A percentile compares a stretch with the other conserved stretches of the same genome.
Conservation (phyloP, 92 coral and sea anemone species). For the Porites divaricata region DNA sequence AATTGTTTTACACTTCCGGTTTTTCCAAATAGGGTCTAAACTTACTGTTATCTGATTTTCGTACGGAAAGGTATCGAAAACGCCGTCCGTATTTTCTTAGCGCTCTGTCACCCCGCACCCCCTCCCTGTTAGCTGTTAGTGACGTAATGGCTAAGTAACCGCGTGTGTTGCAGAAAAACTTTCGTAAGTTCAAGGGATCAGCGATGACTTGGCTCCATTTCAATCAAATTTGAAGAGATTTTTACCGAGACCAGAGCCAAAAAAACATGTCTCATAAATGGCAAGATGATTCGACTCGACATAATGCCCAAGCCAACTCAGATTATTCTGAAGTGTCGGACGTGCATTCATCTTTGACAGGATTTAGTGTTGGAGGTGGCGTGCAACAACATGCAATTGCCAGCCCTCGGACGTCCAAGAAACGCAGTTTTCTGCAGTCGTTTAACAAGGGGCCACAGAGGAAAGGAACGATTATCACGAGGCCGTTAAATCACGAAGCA, state of each 20-base stretch:
- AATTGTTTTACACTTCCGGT: neutral
- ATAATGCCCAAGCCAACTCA: conserved; percentile 6
- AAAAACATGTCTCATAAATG: conserved; percentile 31
- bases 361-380: conserved; percentile 11
- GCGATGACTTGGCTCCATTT: conserved; percentile 2
- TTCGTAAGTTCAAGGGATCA: conserved; percentile 3
- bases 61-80: neutral
- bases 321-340: conserved; percentile 20
- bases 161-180: neutral
- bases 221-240: conserved; percentile 9
- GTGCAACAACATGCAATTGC: conserved; percentile 24
- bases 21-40: neutral
- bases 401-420: conserved; percentile 38
- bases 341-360: conserved; percentile 43
- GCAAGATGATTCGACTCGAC: conserved; percentile 17
- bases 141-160: conserved; percentile 38
- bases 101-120: neutral
- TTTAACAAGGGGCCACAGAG: conserved; percentile 25
- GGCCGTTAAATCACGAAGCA: conserved; percentile 33
- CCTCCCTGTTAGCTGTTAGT: neutral
- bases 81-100: neutral
- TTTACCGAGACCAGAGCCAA: neutral
- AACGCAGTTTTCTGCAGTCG: conserved; percentile 31
- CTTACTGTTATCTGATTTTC: neutral
- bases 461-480: conserved; percentile 35